Conservation (phyloP, 2,888 invertebrate species). For the Sesia bembeciformis region DNA sequence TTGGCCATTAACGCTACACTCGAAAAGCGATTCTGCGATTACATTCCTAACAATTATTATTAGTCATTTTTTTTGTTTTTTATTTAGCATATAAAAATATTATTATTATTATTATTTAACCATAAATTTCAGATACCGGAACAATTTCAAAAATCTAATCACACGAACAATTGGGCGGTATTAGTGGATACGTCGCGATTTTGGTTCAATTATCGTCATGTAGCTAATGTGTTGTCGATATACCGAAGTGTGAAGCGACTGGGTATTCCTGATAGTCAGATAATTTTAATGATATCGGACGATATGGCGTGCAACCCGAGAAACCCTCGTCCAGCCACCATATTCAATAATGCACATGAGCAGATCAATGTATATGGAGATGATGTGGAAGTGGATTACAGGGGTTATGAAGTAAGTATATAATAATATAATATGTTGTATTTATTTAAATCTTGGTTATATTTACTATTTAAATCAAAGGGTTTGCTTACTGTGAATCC, state of each 20-base stretch:
- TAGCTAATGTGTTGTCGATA: slow-evolving; percentile 98
- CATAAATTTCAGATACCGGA: slow-evolving; percentile 56
- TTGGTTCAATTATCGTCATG: slow-evolving; percentile 99
- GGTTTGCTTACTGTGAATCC: background rate
- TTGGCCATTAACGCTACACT: too few relatives aligned
- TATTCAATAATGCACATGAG: slow-evolving; percentile 98
- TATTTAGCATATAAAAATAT: background rate
- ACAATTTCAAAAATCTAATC: slow-evolving; percentile 77
- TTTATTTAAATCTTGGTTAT: background rate
- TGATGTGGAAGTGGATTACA: slow-evolving; percentile 98
- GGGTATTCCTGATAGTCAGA: slow-evolving; percentile 99
- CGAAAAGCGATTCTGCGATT: too few relatives aligned
- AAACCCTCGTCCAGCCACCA: slow-evolving; percentile 97
- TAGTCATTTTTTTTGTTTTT: too few relatives aligned
- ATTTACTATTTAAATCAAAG: background rate
- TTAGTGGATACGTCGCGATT: slow-evolving; percentile 98
- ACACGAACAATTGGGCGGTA: slow-evolving; percentile 99
- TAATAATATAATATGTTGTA: too few relatives aligned
- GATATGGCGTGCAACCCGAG: slow-evolving; percentile 99
- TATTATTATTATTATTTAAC: background rate
- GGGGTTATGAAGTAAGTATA: slow-evolving; percentile 86
- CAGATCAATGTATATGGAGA: slow-evolving; percentile 99
- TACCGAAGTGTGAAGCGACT: slow-evolving; percentile 98
- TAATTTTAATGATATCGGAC: slow-evolving; percentile 99
- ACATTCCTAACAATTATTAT: too few relatives aligned